Evolutionary conservation across 2,797 vertebrate species (phyloP), one percentile per base, ranked within the genome.

Genomic region (Florisuga fusca): DNA sequence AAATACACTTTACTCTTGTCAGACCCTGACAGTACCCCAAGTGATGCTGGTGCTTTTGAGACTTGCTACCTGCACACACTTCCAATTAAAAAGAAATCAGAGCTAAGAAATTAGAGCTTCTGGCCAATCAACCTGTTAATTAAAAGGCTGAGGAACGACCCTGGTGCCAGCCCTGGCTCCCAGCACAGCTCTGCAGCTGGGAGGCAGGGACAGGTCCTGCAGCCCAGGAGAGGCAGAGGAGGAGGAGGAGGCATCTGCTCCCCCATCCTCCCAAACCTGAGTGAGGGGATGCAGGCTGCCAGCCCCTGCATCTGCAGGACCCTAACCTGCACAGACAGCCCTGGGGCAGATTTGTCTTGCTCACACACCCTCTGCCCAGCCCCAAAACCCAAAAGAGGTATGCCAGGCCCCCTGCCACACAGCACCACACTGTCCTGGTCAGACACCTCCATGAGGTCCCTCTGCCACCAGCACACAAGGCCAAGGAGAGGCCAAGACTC

Each of bases 271-370:
- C 41, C 75, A 75, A 19, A 80, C 6, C 4, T 0, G 2, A 74
- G 34, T 1, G 4, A 59, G 7, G 15, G 43, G 15, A 54, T 16
- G 38, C 26, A 59, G 27, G 29, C 61, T 77, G 69, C 34, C 3
- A 1, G 45, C 2, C 27, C 6, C 17, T 1, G 1, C 17, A 5
- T 1, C 0, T 18, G 36, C 0, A 29, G 58, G 58, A 38, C 33
- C 13, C 36, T 50, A 9, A 2, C n/a, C 3, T 57, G 58, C 62
- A 50, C 41, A 22, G 18, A 57, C 3, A 78, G 71, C 17, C 22
- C 50, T 41, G 36, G 25, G 27, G 10, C 71, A 76, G 12, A 8
- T 31, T 72, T 2, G 6, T 33, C 45, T 68, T 50, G 61, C 27
- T 51, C 48, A 43, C 7, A 7, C 5, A 53, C 13, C 23, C 69